Base-by-base conservation (phyloP, 2,888 invertebrate species). In the Linnaemya vulpina region DNA sequence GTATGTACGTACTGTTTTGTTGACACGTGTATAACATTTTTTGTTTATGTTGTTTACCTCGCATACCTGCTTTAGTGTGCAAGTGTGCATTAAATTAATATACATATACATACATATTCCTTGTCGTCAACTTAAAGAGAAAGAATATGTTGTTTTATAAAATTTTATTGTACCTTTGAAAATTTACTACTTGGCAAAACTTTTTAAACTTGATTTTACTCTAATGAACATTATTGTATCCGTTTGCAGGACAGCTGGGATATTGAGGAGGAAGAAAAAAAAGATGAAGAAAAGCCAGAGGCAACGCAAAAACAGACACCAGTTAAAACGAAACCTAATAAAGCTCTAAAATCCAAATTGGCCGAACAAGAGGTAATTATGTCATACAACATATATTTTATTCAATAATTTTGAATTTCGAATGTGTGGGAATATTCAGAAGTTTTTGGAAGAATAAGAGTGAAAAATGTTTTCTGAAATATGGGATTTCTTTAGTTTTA, bases 221-320 rank as follows among this genome's bases (percentile, higher is more conserved):
- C 9, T 51, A 15, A 20, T 68, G 38, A 30, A 38, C 7, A 43
- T 62, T 22, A 46, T 68, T 35, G 71, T 46, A 40, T 55, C n/a
- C n/a, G 5, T 20, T 87, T 92, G 88, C 92, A 98, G 98, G 98
- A 98, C 90, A 97, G 96, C 92, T 98, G 98, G 98, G 98, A 98
- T 92, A 97, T 97, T 93, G 97, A 97, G 88, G 95, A 90, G 89
- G 97, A 97, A 89, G 96, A 96, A 89, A 96, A 96, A 90, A 96
- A 95, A 10, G 85, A 85, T 58, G 89, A 86, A 55, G 80, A 86
- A 25, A 82, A 80, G 55, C 35, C 51, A 0, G 83, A 86, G 3
- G 94, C 95, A 85, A 94, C 94, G 86, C 88, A 88, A 87, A 90
- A 92, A 86, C 87, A 87, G 58, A 88, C 87, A 17, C 94, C 95